Base-by-base conservation (phyloP, 23 tunicate species). In the Diplosoma virens region DNA sequence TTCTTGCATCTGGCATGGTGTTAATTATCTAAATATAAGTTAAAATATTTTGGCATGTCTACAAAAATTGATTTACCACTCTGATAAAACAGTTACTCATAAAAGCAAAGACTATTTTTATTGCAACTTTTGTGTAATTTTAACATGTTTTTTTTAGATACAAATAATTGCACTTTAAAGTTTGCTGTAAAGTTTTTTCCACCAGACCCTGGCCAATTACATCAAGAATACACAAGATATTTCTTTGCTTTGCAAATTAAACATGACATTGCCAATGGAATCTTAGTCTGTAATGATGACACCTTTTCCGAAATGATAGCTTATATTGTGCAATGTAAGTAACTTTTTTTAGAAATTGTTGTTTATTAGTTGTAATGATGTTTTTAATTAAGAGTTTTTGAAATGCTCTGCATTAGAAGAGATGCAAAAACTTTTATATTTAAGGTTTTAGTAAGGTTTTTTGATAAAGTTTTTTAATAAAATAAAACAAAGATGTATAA, bases 171-270 rank as follows among this genome's bases (percentile, higher is more conserved):
- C 0, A 66, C 71, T 4, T 76, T 88, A 28, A 60, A 72, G 35
- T 83, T 83, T 55, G 96, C 76, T 37, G 96, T 89, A 30, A 81
- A 79, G 84, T 93, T 93, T 65, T 93, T 81, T 36, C 89, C 98
- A 20, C 93, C 89, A n/a, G 93, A 93, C 78, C 93, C 93, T 20
- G 81, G 93, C 37, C 86, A 93, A 36, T 30, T 93, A 35, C 85
- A 89, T 46, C 94, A 93, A 45, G 98, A 93, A 77, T 93, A 81
- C 59, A 93, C 98, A 5, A 59, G 93, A 45, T 86, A 93, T 61
- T 78, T 93, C 48, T 86, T 93, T 52, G 93, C 88, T 33, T 47
- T 93, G 71, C 85, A 86, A 66, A 53, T 93, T 25, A 93, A 86
- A 54, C 88, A 71, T 30, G 93, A 93, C 32, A 69, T 93, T 0